Evolutionary conservation across 2,888 invertebrate species (phyloP).

Genomic region (Galerucella calmariensis): DNA sequence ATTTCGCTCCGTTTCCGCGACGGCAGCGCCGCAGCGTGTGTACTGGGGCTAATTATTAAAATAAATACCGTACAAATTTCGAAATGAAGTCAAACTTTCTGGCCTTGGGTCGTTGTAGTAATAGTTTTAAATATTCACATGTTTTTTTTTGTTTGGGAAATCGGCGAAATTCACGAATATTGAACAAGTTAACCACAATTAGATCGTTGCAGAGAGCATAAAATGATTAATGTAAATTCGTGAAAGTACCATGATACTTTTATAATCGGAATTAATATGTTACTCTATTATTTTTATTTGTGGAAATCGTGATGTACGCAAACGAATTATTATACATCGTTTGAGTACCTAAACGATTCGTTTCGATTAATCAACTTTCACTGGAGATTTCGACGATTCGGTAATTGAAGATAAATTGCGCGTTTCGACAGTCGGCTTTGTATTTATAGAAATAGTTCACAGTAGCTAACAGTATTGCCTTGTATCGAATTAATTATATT

Average conservation of each 20-base stretch:
- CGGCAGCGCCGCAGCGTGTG: too few species aligned
- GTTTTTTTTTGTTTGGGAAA: too few species aligned
- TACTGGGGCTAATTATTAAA: too few species aligned
- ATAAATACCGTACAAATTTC: too few species aligned
- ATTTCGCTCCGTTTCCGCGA: too few species aligned
- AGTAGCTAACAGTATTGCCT: not conserved
- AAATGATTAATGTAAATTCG: not conserved
- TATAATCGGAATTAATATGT: not conserved
- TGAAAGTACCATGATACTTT: not conserved
- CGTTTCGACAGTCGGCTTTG: not conserved
- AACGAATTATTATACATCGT: not conserved
- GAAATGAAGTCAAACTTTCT: too few species aligned
- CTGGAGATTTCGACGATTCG: not conserved
- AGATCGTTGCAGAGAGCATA: not conserved
- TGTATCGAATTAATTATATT: too few species aligned
- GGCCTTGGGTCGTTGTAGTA: too few species aligned
- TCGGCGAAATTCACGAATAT: too few species aligned
- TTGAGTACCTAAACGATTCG: not conserved
- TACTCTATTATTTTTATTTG: not conserved
- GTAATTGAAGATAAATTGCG: too few species aligned
- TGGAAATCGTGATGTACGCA: constrained; percentile 1
- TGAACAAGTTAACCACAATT: not conserved
- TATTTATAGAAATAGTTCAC: not conserved
- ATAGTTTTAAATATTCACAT: too few species aligned
- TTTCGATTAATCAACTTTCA: constrained; percentile 1